Evolutionary conservation across 2,797 vertebrate species (phyloP), one percentile per base, ranked within the genome.

Genomic region (Chrosomus eos): DNA sequence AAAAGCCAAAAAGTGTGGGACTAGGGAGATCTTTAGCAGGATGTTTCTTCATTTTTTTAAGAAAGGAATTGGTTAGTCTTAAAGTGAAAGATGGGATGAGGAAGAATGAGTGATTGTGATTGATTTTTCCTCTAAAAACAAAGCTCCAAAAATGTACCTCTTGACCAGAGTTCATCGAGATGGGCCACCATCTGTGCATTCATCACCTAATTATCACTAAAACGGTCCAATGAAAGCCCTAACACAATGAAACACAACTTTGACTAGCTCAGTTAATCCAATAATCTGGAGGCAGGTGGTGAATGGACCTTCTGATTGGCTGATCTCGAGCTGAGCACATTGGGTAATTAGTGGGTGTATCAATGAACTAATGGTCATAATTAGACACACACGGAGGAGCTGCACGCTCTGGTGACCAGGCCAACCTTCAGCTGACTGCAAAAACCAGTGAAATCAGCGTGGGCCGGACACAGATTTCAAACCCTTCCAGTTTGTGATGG

Each of bases 141-240:
- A n/a, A n/a, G 79, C 38, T 80, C 67, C 40, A 78, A 87, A 70
- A 58, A 36, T 82, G 72, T 68, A 68, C 43, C 84, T 87, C 73
- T 75, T 88, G 80, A 83, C 85, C 84, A 19, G 62, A 75, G 84
- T 85, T 89, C 68, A 88, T 64, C 2, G n/a, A 62, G 40, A 82
- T 51, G 72, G 84, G 68, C 82, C 53, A 90, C 91, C 92, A 94
- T 94, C 94, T 94, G 94, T 90, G 93, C 90, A 92, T 92, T 88
- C 92, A 92, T 92, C 89, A 94, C 89, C 89, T 83, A 91, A 95
- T 95, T 94, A 95, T 91, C 93, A 92, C 92, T 89, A 86, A 88
- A 93, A 93, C 88, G 87, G 93, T 91, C 93, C 94, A 94, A 92
- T 92, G 87, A 91, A 90, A 91, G 87, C 74, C 87, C 92, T 89